A percentile compares a stretch with the other conserved stretches of the same genome.
Evolutionary conservation across 2,888 invertebrate genomes (phyloP).

Genomic region (Itoplectis maculator): DNA sequence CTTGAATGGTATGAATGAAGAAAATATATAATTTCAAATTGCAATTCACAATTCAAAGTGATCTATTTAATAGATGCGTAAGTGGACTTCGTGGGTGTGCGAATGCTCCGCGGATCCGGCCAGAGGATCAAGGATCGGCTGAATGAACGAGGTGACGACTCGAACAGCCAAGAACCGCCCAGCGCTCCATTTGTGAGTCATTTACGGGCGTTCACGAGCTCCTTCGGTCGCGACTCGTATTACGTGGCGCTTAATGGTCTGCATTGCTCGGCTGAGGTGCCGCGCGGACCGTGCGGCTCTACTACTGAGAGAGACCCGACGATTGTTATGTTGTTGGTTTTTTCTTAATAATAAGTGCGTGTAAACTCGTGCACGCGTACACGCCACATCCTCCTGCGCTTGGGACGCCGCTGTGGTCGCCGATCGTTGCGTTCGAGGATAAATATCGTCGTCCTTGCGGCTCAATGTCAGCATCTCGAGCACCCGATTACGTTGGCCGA

Average conservation of each 20-base stretch:
- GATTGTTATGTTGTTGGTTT: conserved; percentile 35
- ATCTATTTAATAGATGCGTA: background rate
- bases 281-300: conserved; percentile 40
- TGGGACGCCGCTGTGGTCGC: conserved; percentile 43
- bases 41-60: background rate
- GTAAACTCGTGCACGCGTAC: conserved; percentile 20
- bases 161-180: conserved; percentile 43
- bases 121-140: conserved; percentile 30
- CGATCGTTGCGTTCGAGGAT: conserved; percentile 64
- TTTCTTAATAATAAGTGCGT: conserved; percentile 35
- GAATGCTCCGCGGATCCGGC: background rate
- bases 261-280: background rate
- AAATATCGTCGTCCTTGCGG: conserved; percentile 77
- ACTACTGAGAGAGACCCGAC: conserved; percentile 38
- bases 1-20: background rate
- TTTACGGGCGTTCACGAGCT: conserved; percentile 59
- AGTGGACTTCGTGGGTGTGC: conserved; percentile 6
- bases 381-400: background rate
- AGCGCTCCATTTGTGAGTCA: conserved; percentile 67
- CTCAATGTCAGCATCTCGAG: conserved; percentile 77
- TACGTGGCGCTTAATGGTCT: conserved; percentile 62
- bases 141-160: conserved; percentile 30
- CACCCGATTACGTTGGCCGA: conserved; percentile 70
- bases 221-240: conserved; percentile 36
- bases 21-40: background rate